Percentiles rank a stretch among this genome's conserved stretches.
Conservation (phyloP, 2,797 vertebrate genomes). For the Melanotaenia maccullochi region DNA sequence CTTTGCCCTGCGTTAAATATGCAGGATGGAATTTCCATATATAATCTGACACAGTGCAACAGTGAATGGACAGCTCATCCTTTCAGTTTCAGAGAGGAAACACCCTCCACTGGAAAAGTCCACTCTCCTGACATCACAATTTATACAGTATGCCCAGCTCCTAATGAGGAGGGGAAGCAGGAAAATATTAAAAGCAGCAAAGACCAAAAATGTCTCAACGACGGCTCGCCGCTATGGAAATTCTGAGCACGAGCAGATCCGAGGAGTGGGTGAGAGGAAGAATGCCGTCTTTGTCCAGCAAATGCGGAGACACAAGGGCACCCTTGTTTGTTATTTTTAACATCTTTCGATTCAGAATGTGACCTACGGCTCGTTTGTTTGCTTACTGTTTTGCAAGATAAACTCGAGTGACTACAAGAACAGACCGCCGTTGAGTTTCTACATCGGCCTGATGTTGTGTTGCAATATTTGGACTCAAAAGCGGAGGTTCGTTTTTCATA, state of each 20-base stretch:
- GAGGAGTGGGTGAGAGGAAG: slow-evolving; percentile 45
- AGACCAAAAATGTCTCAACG: slow-evolving; percentile 34
- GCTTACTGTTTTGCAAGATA: slow-evolving; percentile 50
- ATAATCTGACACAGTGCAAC: slow-evolving; percentile 39
- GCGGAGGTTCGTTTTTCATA: background rate
- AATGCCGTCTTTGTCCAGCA: slow-evolving; percentile 66
- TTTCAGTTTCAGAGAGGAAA: slow-evolving; percentile 57
- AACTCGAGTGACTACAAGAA: slow-evolving; percentile 35
- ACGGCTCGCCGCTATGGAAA: slow-evolving; percentile 64
- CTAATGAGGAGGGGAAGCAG: slow-evolving; percentile 17
- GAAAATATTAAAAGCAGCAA: slow-evolving; percentile 46
- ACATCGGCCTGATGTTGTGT: background rate
- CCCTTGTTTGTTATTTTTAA: slow-evolving; percentile 66
- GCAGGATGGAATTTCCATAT: slow-evolving; percentile 42
- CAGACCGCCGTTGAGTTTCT: background rate
- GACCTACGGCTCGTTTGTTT: slow-evolving; percentile 37
- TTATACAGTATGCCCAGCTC: slow-evolving; percentile 48
- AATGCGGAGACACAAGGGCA: slow-evolving; percentile 46
- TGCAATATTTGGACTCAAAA: slow-evolving; percentile 6
- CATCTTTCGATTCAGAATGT: slow-evolving; percentile 43
- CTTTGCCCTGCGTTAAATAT: slow-evolving; percentile 33
- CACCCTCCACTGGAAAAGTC: slow-evolving; percentile 76
- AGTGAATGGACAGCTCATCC: slow-evolving; percentile 58
- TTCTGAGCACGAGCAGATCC: slow-evolving; percentile 46
- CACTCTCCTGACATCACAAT: slow-evolving; percentile 61